phyloP scores from a whole-genome alignment of 2,797 vertebrate genomes.

The Novumbra hubbsi region DNA sequence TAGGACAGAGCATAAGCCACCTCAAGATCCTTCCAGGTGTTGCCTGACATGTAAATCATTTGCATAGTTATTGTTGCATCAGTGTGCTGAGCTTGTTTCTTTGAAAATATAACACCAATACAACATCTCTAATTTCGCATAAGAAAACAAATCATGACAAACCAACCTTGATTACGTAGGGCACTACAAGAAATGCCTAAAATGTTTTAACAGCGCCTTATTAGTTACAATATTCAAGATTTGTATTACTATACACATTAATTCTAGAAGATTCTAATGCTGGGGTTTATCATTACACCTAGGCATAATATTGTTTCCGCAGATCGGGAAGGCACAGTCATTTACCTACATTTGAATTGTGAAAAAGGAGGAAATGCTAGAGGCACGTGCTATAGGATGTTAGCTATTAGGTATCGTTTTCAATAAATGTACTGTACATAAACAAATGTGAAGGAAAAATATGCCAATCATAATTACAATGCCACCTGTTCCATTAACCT shows the following conservation, averaged over 20 bases:
- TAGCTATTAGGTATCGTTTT: not conserved
- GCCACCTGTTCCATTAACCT: not conserved
- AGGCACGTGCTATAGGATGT: not conserved
- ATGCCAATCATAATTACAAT: not conserved
- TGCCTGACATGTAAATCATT: not conserved
- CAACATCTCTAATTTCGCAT: not conserved
- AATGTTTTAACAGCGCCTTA: not conserved
- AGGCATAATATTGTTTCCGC: not conserved
- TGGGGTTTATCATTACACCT: not conserved
- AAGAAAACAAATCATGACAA: not conserved
- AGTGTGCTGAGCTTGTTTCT: not conserved
- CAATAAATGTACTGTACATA: not conserved
- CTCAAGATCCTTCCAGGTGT: not conserved
- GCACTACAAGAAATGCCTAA: not conserved
- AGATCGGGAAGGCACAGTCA: not conserved
- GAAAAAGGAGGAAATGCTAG: not conserved
- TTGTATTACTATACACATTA: not conserved
- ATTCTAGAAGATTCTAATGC: constrained; percentile 10
- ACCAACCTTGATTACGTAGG: not conserved
- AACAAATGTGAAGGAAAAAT: not conserved
- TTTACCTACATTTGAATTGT: not conserved
- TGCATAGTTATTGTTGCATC: not conserved
- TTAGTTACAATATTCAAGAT: constrained; percentile 2
- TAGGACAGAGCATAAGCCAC: not conserved
- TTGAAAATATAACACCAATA: not conserved